phyloP scores from a whole-genome alignment of 2,113 vertebrate genomes.

The Centropristis striata region DNA sequence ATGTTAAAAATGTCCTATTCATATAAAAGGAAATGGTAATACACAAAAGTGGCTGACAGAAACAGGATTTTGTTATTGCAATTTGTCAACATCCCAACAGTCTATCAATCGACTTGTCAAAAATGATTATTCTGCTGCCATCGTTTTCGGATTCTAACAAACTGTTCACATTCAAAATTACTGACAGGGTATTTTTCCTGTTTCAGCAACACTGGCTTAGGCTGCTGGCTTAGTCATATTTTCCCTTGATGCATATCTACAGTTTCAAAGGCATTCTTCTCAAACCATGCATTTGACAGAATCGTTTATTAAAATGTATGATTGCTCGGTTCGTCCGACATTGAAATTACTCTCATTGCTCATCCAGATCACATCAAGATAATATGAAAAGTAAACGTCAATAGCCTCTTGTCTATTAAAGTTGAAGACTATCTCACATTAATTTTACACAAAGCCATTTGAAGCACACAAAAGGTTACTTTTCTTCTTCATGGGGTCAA shows the following conservation, averaged over 20 bases:
- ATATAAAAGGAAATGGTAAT: slow-evolving; percentile 71
- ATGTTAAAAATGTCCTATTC: slow-evolving; percentile 64
- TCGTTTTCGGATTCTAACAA: slow-evolving; percentile 75
- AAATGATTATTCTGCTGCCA: slow-evolving; percentile 80
- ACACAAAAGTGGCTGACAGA: slow-evolving; percentile 80
- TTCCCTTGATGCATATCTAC: slow-evolving; percentile 78
- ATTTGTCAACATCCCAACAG: slow-evolving; percentile 76
- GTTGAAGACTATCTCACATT: slow-evolving; percentile 30
- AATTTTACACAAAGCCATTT: slow-evolving; percentile 49
- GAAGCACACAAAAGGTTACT: slow-evolving; percentile 36
- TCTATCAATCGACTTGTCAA: slow-evolving; percentile 84
- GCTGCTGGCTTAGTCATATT: slow-evolving; percentile 73
- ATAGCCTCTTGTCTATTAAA: slow-evolving; percentile 61
- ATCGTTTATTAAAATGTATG: slow-evolving; percentile 80
- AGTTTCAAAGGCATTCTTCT: slow-evolving; percentile 76
- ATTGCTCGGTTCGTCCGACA: slow-evolving; percentile 70
- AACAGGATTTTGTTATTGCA: slow-evolving; percentile 78
- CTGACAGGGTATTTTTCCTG: slow-evolving; percentile 76
- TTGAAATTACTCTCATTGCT: slow-evolving; percentile 75
- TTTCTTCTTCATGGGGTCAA: slow-evolving; percentile 13
- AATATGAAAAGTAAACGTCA: slow-evolving; percentile 66
- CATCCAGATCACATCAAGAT: slow-evolving; percentile 71
- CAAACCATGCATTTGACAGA: slow-evolving; percentile 82
- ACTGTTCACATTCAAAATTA: slow-evolving; percentile 79
- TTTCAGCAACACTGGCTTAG: slow-evolving; percentile 68